Percentiles rank a stretch among this genome's conserved stretches.
These are phyloP conservation scores for Lepidochitona cinerea DNA, from an alignment of 2,888 invertebrate species.

Conservation along the genomic window DNA sequence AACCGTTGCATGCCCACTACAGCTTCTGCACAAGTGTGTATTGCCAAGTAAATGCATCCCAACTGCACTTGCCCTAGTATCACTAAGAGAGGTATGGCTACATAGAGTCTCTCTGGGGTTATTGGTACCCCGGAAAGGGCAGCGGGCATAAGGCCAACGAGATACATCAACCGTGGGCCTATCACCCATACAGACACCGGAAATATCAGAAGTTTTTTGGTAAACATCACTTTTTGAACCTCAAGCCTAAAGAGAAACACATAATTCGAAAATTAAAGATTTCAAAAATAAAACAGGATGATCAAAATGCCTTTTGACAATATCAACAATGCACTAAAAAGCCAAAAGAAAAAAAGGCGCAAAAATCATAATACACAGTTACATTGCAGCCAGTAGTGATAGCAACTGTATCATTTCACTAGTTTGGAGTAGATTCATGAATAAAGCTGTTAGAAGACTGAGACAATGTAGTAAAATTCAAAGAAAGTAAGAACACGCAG, in stretches of 20 bases:
- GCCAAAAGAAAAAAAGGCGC: no score
- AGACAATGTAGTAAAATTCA: no score
- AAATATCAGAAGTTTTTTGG: not conserved
- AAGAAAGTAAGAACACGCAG: no score
- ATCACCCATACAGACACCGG: not conserved
- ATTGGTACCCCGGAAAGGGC: not conserved
- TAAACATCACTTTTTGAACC: not conserved
- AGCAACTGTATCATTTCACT: no score
- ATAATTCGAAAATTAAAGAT: no score
- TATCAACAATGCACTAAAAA: no score
- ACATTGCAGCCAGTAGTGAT: no score
- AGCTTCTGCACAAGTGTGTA: not conserved
- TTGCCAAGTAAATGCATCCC: not conserved
- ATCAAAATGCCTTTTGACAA: no score
- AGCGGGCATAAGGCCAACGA: not conserved
- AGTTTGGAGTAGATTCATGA: no score
- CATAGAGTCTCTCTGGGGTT: not conserved
- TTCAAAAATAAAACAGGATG: no score
- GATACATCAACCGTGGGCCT: not conserved
- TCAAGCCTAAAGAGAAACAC: not conserved
- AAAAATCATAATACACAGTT: no score
- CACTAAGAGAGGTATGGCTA: not conserved
- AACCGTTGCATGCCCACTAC: not conserved
- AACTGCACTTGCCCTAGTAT: not conserved
- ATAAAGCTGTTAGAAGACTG: no score